These are phyloP conservation scores for Sebastiscus albofasciatus DNA, from an alignment of 2,797 vertebrate genomes.

Conservation along the genomic window DNA sequence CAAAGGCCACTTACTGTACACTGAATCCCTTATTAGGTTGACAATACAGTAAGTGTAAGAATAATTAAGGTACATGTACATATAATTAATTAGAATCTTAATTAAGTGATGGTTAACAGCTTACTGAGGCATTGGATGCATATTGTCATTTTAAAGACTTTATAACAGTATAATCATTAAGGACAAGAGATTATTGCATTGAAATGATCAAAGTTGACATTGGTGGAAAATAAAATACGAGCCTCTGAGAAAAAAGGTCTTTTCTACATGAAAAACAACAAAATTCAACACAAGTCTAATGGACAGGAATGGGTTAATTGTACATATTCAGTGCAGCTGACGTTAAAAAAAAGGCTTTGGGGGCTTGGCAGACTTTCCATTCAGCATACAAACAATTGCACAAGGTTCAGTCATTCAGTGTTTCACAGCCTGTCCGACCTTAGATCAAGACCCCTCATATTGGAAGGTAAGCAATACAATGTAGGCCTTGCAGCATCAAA, in stretches of 20 bases:
- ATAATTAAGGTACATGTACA: not conserved
- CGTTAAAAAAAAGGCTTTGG: slow-evolving; percentile 40
- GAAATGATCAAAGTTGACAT: not conserved
- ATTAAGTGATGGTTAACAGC: not conserved
- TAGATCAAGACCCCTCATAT: slow-evolving; percentile 53
- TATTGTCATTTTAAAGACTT: not conserved
- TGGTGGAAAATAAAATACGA: not conserved
- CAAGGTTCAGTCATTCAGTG: slow-evolving; percentile 66
- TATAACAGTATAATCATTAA: not conserved
- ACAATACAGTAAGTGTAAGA: not conserved
- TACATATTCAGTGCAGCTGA: slow-evolving; percentile 53
- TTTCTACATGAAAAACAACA: not conserved
- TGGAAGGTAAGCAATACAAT: slow-evolving; percentile 68
- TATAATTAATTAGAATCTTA: not conserved
- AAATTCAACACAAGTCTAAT: not conserved
- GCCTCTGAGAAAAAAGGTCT: not conserved
- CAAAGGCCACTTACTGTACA: slow-evolving; percentile 38
- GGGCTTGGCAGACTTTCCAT: slow-evolving; percentile 67
- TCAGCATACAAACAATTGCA: slow-evolving; percentile 76
- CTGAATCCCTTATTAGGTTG: not conserved
- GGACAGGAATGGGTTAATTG: slow-evolving; percentile 82
- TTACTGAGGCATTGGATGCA: not conserved
- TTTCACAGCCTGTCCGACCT: slow-evolving; percentile 53
- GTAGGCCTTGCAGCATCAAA: not conserved
- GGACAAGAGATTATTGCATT: not conserved